These are phyloP conservation scores for Drosophila nebulosa DNA, from an alignment of 1,140 invertebrate species.

Conservation along the genomic window DNA sequence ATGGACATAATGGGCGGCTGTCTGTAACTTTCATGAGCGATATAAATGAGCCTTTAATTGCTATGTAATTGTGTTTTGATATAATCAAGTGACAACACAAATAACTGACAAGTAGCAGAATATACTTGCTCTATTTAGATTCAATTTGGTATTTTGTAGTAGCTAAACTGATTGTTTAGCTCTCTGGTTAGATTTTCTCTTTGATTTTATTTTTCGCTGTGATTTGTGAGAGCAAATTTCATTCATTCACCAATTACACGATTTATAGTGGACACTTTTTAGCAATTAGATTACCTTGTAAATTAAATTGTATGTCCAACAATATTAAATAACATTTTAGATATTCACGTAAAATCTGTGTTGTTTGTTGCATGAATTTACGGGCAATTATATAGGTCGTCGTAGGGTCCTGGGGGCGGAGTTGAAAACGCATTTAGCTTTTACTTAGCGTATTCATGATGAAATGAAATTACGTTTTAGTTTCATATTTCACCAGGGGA, in stretches of 20 bases:
- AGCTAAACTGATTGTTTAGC: no score
- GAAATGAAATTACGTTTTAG: conserved; percentile 46
- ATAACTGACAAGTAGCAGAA: no score
- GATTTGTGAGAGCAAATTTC: no score
- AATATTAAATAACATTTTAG: conserved; percentile 9
- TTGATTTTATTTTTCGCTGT: background rate
- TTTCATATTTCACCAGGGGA: conserved; percentile 20
- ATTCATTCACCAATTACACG: background rate
- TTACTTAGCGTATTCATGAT: conserved; percentile 40
- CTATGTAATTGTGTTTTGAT: no score
- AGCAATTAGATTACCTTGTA: conserved; percentile 24
- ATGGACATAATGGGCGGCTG: background rate
- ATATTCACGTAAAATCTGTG: conserved; percentile 17
- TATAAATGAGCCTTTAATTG: no score
- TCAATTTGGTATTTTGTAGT: no score
- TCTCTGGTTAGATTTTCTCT: no score
- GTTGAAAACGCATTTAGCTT: conserved; percentile 16
- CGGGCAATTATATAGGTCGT: background rate
- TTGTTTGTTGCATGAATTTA: conserved; percentile 28
- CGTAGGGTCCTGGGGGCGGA: background rate
- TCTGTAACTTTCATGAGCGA: background rate
- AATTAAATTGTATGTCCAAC: conserved; percentile 21
- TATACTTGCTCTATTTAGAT: no score
- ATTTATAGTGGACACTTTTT: conserved; percentile 18
- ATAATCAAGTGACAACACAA: no score